Evolutionary conservation across 2,113 vertebrate species (phyloP), one percentile per base, ranked within the genome.

Genomic region (Microcebus jonahi): DNA sequence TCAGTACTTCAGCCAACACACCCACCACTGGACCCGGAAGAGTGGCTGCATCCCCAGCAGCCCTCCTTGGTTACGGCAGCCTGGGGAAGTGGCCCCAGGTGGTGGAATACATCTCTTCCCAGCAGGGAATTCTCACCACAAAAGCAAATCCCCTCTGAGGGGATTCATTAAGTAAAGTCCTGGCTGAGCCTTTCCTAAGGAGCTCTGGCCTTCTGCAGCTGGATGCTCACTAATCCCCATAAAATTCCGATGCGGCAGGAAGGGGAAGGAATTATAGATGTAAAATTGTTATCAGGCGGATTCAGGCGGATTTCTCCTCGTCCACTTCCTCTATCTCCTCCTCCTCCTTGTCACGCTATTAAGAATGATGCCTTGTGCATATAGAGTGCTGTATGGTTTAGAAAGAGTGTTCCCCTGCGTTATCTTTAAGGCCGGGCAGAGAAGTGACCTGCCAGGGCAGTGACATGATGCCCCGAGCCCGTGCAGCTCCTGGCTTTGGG

Each of bases 271-370:
- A 97, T 97, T 97, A 97, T 13, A 95, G 94, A 97, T 88, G 85
- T 94, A 96, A 93, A 97, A 94, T n/a, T 96, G 97, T 96, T 98
- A 97, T 96, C 97, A 88, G 90, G 92, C 82, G 88, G 97, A 95
- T 94, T 96, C 97, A 97, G 97, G 85, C 5, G 4, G 95, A 88
- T 97, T 97, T 94, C 77, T 97, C 67, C 76, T 76, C 10, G 0
- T 82, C 61, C 79, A 50, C 89, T 92, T 96, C 76, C 93, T 95
- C 93, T 93, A 81, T 85, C 93, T 97, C 91, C 39, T 96, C 77
- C 68, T 89, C 79, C 61, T 96, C 48, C 61, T 94, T 85, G 25
- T 91, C 90, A 89, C 6, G 2, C 68, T 91, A 42, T 90, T 75
- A 82, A 94, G 89, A 96, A 93, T 45, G 95, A 95, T 87, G 87